Conservation (phyloP, 2,113 vertebrate genomes). For the Nothocercus nigrocapillus region DNA sequence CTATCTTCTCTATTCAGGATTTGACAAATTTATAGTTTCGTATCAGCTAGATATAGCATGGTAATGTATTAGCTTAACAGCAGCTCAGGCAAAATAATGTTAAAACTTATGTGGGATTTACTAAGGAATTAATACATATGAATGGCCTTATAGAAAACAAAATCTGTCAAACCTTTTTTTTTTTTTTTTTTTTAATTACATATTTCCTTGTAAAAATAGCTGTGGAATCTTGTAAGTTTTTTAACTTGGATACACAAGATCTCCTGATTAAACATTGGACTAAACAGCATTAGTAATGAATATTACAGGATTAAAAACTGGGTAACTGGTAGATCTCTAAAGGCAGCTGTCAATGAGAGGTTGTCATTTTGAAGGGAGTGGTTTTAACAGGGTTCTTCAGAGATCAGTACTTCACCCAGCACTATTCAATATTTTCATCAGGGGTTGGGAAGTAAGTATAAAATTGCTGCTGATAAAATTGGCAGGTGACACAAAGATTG, state of each 20-base stretch:
- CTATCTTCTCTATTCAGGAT: background rate
- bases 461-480: slow-evolving; percentile 54
- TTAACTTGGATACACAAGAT: background rate
- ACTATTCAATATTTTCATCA: slow-evolving; percentile 57
- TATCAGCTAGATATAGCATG: slow-evolving; percentile 1
- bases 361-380: background rate
- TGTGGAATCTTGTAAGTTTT: background rate
- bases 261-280: background rate
- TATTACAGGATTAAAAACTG: background rate
- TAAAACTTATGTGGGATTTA: slow-evolving; percentile 7
- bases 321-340: background rate
- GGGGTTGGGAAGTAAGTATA: background rate
- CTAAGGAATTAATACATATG: slow-evolving; percentile 31
- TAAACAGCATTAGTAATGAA: background rate
- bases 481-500: slow-evolving; percentile 49
- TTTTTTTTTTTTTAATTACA: background rate
- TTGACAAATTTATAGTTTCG: background rate
- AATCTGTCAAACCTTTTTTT: slow-evolving; percentile 4
- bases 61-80: slow-evolving; percentile 7
- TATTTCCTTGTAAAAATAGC: slow-evolving; percentile 10
- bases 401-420: background rate
- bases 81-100: background rate
- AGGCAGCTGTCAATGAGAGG: background rate
- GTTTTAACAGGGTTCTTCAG: background rate
- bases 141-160: slow-evolving; percentile 11